phyloP scores from a whole-genome alignment of 1,140 invertebrate species.

The Copidosoma floridanum region DNA sequence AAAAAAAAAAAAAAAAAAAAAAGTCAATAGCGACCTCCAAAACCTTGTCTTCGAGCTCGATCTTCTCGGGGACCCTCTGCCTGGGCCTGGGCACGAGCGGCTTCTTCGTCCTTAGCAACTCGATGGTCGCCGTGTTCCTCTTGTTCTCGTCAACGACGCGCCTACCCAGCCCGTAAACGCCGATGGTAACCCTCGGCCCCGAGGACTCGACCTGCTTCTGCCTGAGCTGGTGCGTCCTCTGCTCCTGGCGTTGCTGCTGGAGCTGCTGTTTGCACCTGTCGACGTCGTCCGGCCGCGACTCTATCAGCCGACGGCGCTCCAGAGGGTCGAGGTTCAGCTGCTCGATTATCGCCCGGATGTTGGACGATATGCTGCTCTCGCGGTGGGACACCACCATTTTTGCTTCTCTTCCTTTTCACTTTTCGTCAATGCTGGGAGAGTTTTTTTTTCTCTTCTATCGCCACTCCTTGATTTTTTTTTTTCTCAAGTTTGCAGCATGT shows the following conservation, averaged over 20 bases:
- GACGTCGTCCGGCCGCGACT: slow-evolving; percentile 31
- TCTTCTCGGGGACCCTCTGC: slow-evolving; percentile 11
- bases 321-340: slow-evolving; percentile 52
- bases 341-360: slow-evolving; percentile 54
- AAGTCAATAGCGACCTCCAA: no score
- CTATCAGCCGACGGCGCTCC: slow-evolving; percentile 41
- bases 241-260: slow-evolving; percentile 36
- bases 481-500: no score
- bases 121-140: background rate
- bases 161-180: slow-evolving; percentile 46
- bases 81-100: slow-evolving; percentile 11
- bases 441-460: no score
- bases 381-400: slow-evolving; percentile 52
- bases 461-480: no score
- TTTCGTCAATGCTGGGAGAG: no score
- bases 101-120: background rate
- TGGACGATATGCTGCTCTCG: slow-evolving; percentile 49
- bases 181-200: slow-evolving; percentile 51
- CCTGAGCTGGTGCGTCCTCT: no score
- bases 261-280: slow-evolving; percentile 17
- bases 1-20: no score
- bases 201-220: no score
- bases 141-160: background rate
- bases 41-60: no score
- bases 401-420: no score